Conservation (phyloP, 2,113 vertebrate species). For the Bubo scandiacus region DNA sequence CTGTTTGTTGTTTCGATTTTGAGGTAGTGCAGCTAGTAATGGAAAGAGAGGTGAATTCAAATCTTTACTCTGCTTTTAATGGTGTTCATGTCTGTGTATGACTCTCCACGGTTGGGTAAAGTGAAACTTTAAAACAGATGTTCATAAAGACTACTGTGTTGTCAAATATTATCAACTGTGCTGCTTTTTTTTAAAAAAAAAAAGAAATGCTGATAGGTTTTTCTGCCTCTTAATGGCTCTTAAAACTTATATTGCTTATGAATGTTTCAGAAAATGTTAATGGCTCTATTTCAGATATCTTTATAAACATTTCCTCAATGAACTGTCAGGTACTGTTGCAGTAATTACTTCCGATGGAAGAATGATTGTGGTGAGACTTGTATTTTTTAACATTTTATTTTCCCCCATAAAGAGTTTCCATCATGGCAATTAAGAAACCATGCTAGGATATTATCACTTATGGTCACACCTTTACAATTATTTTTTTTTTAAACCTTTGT, state of each 20-base stretch:
- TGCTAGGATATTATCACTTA: neutral
- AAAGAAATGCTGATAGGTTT: neutral
- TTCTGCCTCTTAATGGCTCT: neutral
- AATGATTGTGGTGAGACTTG: constrained; percentile 93
- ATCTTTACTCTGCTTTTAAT: neutral
- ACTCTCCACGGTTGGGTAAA: rapidly evolving
- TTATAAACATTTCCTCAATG: constrained; percentile 73
- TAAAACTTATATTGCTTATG: rapidly evolving
- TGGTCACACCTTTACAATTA: neutral
- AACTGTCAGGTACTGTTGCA: constrained; percentile 88
- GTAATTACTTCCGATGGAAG: constrained; percentile 96
- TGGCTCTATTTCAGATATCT: neutral
- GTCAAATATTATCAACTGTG: rapidly evolving
- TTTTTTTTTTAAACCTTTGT: neutral
- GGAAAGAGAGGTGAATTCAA: neutral
- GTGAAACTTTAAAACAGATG: neutral
- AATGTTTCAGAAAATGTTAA: neutral
- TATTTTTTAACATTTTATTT: neutral
- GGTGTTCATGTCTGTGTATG: neutral
- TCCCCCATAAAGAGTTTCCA: neutral
- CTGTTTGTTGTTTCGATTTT: neutral
- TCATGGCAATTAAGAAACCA: neutral
- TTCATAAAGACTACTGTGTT: neutral
- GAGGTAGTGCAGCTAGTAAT: neutral
- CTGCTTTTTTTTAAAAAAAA: neutral